Base-by-base conservation (phyloP, 2,888 invertebrate species). In the Drosophila demipolita region DNA sequence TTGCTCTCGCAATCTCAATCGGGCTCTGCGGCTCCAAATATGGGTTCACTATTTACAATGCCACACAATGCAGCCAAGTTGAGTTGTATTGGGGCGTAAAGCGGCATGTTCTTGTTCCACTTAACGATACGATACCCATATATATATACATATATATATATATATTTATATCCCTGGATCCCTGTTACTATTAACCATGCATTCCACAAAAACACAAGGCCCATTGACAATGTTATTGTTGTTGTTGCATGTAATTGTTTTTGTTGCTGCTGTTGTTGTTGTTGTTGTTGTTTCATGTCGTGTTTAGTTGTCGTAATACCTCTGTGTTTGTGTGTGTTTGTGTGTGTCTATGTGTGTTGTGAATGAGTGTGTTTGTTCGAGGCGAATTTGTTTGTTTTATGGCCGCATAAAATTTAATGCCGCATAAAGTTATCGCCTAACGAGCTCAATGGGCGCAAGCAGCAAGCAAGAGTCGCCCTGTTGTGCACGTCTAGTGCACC, bases 401-500 rank as follows among this genome's bases (percentile, higher is more conserved):
- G 82, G 68, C 65, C 81, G 75, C 89, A 90, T 89, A 80, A 91
- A 89, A 83, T 80, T 82, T 89, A 82, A 90, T 89, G 90, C 82
- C 78, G 90, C 90, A 90, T 87, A 90, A 87, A 87, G 80, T 83
- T 83, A 86, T 87, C 83, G 87, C 80, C 87, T 88, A 90, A 88
- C 89, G 87, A 87, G 89, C 90, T 60, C 76, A 86, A 85, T 73
- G 74, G 62, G 72, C 74, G 70, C 50, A 42, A 70, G 53, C 35
- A 11, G 4, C 26, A 15, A 45, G 26, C 42, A 11, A n/a, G 59
- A 32, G 52, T 17, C 75, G 38, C 80, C 80, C 80, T 79, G 80
- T 75, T 32, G 29, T 7, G 12, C n/a, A 12, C n/a, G n/a, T 11
- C 8, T 12, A 53, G 35, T 33, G 32, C 78, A 65, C 82, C 82